These are phyloP conservation scores for Conus ventricosus DNA, from an alignment of 1,140 invertebrate genomes.

Conservation along the genomic window DNA sequence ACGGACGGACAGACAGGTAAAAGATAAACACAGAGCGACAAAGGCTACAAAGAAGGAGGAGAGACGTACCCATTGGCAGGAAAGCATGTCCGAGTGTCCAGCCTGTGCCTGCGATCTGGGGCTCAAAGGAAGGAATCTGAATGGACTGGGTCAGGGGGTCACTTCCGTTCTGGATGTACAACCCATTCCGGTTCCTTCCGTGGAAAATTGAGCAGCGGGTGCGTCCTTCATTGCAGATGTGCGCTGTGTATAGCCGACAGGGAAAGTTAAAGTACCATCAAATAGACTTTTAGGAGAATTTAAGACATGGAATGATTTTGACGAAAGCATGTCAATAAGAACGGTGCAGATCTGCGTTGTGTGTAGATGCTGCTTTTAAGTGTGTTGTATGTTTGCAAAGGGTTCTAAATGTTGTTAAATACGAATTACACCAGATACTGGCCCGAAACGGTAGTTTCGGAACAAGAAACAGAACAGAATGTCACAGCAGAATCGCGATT, in stretches of 20 bases:
- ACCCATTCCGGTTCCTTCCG: conserved; percentile 61
- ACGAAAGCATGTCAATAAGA: too few species aligned
- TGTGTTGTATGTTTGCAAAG: too few species aligned
- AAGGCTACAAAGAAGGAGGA: not conserved
- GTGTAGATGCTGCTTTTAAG: too few species aligned
- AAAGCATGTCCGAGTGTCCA: conserved; percentile 70
- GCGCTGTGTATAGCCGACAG: conserved; percentile 40
- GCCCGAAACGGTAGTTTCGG: too few species aligned
- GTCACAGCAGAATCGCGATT: too few species aligned
- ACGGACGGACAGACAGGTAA: not conserved
- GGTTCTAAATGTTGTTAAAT: too few species aligned
- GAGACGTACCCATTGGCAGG: conserved; percentile 63
- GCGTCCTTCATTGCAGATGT: conserved; percentile 55
- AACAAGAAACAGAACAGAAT: too few species aligned
- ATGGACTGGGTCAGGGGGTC: conserved; percentile 54
- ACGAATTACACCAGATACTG: too few species aligned
- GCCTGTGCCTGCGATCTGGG: conserved; percentile 46
- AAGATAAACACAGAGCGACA: not conserved
- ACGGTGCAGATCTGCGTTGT: too few species aligned
- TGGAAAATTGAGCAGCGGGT: conserved; percentile 37
- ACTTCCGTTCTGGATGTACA: conserved; percentile 69
- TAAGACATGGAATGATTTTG: too few species aligned
- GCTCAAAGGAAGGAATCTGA: conserved; percentile 55
- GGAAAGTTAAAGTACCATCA: too few species aligned
- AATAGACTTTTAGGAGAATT: too few species aligned